Evolutionary conservation across 2,797 vertebrate genomes (phyloP).

Genomic region (Leptatherina wallacei): DNA sequence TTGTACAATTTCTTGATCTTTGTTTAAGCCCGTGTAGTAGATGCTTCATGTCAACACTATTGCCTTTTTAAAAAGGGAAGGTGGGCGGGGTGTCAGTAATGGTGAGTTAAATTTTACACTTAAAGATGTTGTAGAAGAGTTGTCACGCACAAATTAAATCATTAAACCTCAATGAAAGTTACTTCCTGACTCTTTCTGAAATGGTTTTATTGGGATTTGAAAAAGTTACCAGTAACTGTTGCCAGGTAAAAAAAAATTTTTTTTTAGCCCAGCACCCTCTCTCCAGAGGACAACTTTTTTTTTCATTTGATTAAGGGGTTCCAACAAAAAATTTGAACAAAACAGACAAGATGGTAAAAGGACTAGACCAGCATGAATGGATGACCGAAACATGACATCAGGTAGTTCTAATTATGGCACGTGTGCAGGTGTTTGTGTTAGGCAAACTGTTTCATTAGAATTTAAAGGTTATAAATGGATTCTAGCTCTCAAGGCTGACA

Average conservation of each 20-base stretch:
- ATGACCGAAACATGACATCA: too few relatives aligned
- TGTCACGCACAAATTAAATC: conserved; percentile 25
- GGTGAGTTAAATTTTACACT: conserved; percentile 28
- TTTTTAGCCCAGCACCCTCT: too few relatives aligned
- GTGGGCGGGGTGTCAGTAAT: conserved; percentile 11
- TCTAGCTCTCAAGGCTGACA: too few relatives aligned
- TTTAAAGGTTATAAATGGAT: too few relatives aligned
- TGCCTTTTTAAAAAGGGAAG: conserved; percentile 32
- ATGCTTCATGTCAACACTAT: conserved; percentile 39
- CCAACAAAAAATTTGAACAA: too few relatives aligned
- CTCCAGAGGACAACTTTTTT: too few relatives aligned
- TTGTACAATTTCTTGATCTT: not conserved
- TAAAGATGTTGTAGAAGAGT: conserved; percentile 16
- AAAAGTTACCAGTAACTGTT: not conserved
- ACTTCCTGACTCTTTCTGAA: not conserved
- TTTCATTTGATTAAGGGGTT: too few relatives aligned
- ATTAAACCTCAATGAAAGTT: conserved; percentile 63
- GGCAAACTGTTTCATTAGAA: too few relatives aligned
- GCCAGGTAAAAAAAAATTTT: not conserved
- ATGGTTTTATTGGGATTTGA: not conserved
- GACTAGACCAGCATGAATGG: too few relatives aligned
- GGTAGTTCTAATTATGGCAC: too few relatives aligned
- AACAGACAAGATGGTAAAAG: too few relatives aligned
- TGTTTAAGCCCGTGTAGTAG: conserved; percentile 28
- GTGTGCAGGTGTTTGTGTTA: too few relatives aligned